These are phyloP conservation scores for Octopus sinensis DNA, from an alignment of 1,140 invertebrate genomes.

Conservation along the genomic window DNA sequence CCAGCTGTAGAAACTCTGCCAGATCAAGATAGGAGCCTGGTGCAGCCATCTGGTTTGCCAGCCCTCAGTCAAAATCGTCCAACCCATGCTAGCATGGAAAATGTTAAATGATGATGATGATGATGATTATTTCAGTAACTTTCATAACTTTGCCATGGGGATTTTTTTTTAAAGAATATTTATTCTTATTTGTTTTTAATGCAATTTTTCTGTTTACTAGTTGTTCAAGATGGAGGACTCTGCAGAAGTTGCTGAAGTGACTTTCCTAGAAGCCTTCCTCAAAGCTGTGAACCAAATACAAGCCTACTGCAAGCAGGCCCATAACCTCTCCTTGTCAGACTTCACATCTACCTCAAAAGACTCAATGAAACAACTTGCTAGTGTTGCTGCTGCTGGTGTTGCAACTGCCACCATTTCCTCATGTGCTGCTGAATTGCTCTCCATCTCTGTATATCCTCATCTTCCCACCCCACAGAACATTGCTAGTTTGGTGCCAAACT, in stretches of 20 bases:
- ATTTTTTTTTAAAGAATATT: slow-evolving; percentile 16
- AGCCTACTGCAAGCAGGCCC: slow-evolving; percentile 9
- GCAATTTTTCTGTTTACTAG: slow-evolving; percentile 26
- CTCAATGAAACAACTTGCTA: slow-evolving; percentile 41
- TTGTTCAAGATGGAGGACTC: slow-evolving; percentile 43
- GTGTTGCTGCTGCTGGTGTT: slow-evolving; percentile 46
- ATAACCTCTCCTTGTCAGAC: slow-evolving; percentile 2
- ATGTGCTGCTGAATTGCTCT: slow-evolving; percentile 45
- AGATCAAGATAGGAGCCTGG: too few relatives aligned
- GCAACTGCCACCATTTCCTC: slow-evolving; percentile 43
- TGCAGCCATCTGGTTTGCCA: too few relatives aligned
- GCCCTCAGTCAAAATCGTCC: too few relatives aligned
- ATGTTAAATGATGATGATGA: background rate
- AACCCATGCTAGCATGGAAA: too few relatives aligned
- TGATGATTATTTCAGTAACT: background rate
- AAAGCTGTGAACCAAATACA: slow-evolving; percentile 36
- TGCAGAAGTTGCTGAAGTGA: slow-evolving; percentile 39
- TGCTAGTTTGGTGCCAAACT: slow-evolving; percentile 24
- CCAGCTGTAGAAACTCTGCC: too few relatives aligned
- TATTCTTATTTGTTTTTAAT: background rate
- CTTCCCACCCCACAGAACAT: slow-evolving; percentile 26
- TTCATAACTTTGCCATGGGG: slow-evolving; percentile 6
- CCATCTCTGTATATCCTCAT: slow-evolving; percentile 28
- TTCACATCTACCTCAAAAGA: slow-evolving; percentile 10
- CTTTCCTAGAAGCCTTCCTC: slow-evolving; percentile 42